Conservation (phyloP, 2,797 vertebrate genomes). For the Peromyscus nudipes region DNA sequence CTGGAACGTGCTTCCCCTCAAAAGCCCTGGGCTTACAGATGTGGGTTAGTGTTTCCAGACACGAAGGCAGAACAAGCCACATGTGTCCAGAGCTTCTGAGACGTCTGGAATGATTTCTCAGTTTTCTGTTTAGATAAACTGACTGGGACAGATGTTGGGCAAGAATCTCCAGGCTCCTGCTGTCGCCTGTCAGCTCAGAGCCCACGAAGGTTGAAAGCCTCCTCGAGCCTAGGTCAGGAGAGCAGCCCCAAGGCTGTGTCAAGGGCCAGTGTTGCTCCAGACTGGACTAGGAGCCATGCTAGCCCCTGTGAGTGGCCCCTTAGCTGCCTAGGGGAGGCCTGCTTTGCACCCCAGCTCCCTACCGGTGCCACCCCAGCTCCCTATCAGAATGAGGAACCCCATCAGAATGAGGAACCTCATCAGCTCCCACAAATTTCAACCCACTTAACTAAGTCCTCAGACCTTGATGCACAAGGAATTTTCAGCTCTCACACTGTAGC, state of each 20-base stretch:
- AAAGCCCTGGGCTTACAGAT: background rate
- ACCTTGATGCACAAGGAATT: background rate
- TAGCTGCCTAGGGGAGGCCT: background rate
- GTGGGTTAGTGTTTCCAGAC: background rate
- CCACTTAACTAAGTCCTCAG: background rate
- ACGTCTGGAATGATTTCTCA: background rate
- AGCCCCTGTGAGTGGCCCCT: background rate
- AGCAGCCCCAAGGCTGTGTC: background rate
- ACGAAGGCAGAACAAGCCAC: background rate
- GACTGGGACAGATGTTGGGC: background rate
- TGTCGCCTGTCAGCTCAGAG: background rate
- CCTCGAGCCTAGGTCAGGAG: background rate
- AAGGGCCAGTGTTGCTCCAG: background rate
- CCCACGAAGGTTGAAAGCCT: too few species aligned
- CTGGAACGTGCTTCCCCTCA: background rate
- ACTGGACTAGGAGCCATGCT: background rate
- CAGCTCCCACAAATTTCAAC: background rate
- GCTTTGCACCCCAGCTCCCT: too few species aligned
- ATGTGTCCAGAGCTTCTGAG: background rate
- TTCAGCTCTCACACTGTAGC: background rate
- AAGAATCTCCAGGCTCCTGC: background rate
- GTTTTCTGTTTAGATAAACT: slow-evolving; percentile 46
- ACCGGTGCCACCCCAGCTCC: background rate
- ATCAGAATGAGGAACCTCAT: background rate
- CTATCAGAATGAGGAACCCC: too few species aligned